A percentile compares a stretch with the other conserved stretches of the same genome.
Evolutionary conservation across 2,113 vertebrate species (phyloP).

Genomic region (Himantopus leucocephalus): DNA sequence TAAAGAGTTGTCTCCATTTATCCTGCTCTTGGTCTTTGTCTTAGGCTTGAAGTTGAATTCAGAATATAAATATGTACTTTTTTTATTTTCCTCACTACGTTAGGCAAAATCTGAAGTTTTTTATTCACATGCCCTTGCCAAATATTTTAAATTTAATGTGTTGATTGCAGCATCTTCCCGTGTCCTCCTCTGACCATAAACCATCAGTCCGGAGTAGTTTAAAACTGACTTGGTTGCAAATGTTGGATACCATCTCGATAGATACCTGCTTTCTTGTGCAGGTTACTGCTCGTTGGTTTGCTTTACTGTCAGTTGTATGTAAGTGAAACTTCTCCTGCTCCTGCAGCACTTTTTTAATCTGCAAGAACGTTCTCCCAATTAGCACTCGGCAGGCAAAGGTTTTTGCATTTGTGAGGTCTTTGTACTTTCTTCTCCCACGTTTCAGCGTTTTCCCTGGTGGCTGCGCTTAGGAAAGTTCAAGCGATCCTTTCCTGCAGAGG

Average conservation of each 20-base stretch:
- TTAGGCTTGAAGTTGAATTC: not conserved
- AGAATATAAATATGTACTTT: not conserved
- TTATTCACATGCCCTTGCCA: not conserved
- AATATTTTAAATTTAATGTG: not conserved
- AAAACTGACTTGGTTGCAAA: not conserved
- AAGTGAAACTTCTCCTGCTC: not conserved
- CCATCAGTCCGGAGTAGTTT: not conserved
- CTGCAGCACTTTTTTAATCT: not conserved
- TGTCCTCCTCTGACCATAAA: not conserved
- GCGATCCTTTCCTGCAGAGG: not conserved
- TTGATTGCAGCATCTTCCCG: not conserved
- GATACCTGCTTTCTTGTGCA: not conserved
- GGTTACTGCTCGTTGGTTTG: not conserved
- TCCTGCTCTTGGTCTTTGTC: not conserved
- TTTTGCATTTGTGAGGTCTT: conserved; percentile 33
- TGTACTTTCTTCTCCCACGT: not conserved
- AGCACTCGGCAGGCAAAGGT: not conserved
- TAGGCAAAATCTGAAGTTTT: not conserved
- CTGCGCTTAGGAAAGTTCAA: not conserved
- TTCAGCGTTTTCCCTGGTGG: conserved; percentile 5
- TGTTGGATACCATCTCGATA: not conserved
- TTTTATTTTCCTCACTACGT: not conserved
- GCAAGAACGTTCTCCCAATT: not conserved
- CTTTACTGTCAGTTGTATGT: not conserved
- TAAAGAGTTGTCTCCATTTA: not conserved